A percentile compares a stretch with the other conserved stretches of the same genome.
phyloP scores from a whole-genome alignment of 2,797 vertebrate species.

The Eulemur rubriventer region DNA sequence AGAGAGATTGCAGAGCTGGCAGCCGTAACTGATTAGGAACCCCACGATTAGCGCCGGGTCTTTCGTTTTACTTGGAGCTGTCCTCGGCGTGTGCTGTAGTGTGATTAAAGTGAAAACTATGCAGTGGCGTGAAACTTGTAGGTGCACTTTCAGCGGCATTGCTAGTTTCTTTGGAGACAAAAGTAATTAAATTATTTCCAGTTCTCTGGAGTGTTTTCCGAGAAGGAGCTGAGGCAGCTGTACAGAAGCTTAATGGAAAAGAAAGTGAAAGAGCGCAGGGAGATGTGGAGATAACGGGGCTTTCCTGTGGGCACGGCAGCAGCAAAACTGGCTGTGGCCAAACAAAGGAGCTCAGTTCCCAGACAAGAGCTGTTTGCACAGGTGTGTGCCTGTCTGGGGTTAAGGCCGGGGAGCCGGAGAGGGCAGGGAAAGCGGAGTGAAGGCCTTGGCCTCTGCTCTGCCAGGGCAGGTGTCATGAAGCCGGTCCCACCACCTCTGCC shows the following conservation, averaged over 20 bases:
- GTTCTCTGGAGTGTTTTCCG: neutral
- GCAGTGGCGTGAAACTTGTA: neutral
- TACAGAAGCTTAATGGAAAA: neutral
- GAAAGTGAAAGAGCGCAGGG: neutral
- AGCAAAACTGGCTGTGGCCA: too few species aligned
- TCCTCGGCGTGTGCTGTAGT: neutral
- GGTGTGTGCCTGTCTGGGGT: fast-evolving
- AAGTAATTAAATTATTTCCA: neutral
- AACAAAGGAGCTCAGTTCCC: neutral
- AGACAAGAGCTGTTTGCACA: neutral
- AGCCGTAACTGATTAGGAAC: neutral
- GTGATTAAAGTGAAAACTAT: fast-evolving
- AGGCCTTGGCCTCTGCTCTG: neutral
- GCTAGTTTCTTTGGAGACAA: neutral
- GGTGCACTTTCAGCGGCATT: neutral
- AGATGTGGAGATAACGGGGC: fast-evolving
- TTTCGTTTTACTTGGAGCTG: neutral
- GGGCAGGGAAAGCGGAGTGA: neutral
- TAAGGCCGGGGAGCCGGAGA: neutral
- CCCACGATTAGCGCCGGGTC: fast-evolving
- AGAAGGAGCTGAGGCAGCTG: neutral
- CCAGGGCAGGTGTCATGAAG: fast-evolving
- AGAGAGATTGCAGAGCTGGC: too few species aligned
- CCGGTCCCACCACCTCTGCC: neutral
- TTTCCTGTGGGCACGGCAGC: neutral